Evolutionary conservation across 2,888 invertebrate genomes (phyloP), one percentile per base, ranked within the genome.

Genomic region (Eristalinus sepulchralis): DNA sequence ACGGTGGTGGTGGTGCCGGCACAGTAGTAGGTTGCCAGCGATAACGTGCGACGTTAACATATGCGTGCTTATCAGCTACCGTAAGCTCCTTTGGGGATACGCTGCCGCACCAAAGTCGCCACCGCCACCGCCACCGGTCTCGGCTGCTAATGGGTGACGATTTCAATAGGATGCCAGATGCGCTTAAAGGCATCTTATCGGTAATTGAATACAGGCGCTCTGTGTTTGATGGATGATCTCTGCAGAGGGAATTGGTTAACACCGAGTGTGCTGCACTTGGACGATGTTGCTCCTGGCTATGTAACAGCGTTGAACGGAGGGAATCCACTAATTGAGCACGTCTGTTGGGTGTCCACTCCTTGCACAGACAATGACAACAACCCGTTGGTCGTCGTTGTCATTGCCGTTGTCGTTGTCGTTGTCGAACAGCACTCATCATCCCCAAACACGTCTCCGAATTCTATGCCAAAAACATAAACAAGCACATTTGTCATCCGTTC

Each of bases 401-500:
- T 27, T 17, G 10, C 47, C 17, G 47, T n/a, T n/a, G n/a, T n/a
- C n/a, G n/a, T n/a, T n/a, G n/a, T n/a, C 27, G 24, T 47, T 4
- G 47, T 47, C n/a, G 6, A 17, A 55, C 17, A 11, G 17, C 31
- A 31, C 8, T n/a, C 17, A 17, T 8, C 47, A 17, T 47, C 34
- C 57, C 17, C 6, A 33, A 57, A n/a, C 33, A 34, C 55, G 34
- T n/a, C 1, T 33, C 8, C 8, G 22, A 10, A 57, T 47, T 6
- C 57, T 34, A 68, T 34, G 55, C 22, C 57, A 57, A 31, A n/a
- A 55, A 13, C 53, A 67, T 67, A 67, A 67, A 55, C 53, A 67
- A 67, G 31, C 53, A 47, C 53, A 62, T 62, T 63, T 53, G 62
- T 72, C 62, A 71, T 59, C 22, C 62, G 62, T 59, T 72, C 17